These are phyloP conservation scores for Zosterops japonicus DNA, from an alignment of 2,113 vertebrate genomes.

Conservation along the genomic window DNA sequence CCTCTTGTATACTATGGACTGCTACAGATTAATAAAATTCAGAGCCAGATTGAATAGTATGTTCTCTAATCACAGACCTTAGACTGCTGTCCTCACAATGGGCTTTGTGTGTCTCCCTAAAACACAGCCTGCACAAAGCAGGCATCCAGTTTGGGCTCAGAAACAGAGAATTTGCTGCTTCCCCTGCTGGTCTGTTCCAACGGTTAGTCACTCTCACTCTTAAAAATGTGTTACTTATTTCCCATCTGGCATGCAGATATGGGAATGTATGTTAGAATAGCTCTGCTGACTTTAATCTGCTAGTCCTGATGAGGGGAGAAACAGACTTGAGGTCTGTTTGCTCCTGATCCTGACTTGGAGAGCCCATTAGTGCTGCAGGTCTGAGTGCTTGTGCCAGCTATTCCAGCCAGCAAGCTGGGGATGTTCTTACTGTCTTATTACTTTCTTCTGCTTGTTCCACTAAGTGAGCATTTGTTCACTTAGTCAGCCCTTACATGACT, in stretches of 20 bases:
- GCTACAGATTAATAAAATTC: background rate
- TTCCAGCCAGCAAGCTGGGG: background rate
- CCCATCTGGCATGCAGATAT: conserved; percentile 45
- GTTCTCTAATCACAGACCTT: background rate
- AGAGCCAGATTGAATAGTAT: background rate
- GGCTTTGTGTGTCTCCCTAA: background rate
- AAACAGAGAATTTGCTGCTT: conserved; percentile 3
- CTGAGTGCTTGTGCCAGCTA: background rate
- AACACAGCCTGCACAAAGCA: conserved; percentile 19
- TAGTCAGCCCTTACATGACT: background rate
- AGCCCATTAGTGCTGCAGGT: background rate
- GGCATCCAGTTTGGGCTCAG: background rate
- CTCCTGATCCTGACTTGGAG: background rate
- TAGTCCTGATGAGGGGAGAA: conserved; percentile 13
- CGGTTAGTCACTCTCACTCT: conserved; percentile 51
- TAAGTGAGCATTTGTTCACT: conserved; percentile 3
- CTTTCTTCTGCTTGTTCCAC: conserved; percentile 6
- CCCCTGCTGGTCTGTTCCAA: conserved; percentile 4
- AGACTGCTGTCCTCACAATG: background rate
- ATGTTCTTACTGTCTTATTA: background rate
- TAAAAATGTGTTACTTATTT: conserved; percentile 50
- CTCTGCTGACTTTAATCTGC: background rate
- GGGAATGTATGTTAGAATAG: conserved; percentile 26
- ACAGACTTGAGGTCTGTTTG: background rate
- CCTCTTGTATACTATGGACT: background rate